Evolutionary conservation across 1,140 invertebrate genomes (phyloP).

Genomic region (Odontomachus brunneus): DNA sequence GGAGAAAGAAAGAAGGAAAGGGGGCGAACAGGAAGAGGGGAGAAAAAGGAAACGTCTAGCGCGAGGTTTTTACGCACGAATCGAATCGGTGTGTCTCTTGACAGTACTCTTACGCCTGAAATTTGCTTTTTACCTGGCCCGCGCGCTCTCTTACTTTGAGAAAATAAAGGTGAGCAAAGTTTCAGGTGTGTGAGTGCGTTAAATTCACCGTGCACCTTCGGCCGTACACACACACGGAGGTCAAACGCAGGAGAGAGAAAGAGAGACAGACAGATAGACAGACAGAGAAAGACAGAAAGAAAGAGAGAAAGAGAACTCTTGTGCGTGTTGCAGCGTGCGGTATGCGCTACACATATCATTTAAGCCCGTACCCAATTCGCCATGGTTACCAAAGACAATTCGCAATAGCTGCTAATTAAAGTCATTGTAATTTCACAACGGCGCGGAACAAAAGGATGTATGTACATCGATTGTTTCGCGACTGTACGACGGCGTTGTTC

Average conservation of each 20-base stretch:
- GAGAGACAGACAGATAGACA: too few species aligned
- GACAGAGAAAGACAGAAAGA: too few species aligned
- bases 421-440: conserved; percentile 44
- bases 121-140: conserved; percentile 85
- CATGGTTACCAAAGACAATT: conserved; percentile 14
- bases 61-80: background rate
- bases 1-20: too few species aligned
- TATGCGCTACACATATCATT: background rate
- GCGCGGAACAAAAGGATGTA: conserved; percentile 25
- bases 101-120: conserved; percentile 84
- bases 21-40: too few species aligned
- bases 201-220: conserved; percentile 70
- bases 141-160: conserved; percentile 78
- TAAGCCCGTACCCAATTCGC: background rate
- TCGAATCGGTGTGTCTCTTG: conserved; percentile 18
- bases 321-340: too few species aligned
- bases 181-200: conserved; percentile 85
- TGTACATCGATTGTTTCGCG: conserved; percentile 34
- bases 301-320: too few species aligned
- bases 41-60: background rate
- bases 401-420: conserved; percentile 34
- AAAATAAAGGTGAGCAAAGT: conserved; percentile 85
- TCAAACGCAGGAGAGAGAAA: too few species aligned
- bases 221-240: background rate
- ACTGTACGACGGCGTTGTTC: conserved; percentile 33